Evolutionary conservation across 1,140 invertebrate species (phyloP).

Genomic region (Halyomorpha halys): DNA sequence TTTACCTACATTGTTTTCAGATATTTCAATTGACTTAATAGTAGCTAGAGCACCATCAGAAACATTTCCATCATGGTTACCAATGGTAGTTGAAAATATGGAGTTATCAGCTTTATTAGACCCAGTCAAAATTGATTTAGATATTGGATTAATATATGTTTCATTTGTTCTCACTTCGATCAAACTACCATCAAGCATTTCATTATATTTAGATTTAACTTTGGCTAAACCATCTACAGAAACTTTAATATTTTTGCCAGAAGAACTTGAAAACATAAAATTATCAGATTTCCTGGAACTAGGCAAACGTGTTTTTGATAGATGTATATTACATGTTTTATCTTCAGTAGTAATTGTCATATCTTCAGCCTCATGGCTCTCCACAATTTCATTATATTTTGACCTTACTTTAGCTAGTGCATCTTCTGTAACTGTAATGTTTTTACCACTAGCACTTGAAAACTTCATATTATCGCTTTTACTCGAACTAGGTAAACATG

Average conservation of each 20-base stretch:
- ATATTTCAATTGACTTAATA: neutral
- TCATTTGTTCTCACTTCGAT: no score
- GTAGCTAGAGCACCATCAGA: neutral
- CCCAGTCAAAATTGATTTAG: neutral
- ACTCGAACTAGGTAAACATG: neutral
- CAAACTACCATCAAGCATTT: no score
- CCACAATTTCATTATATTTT: neutral
- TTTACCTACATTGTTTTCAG: neutral
- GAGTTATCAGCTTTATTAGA: no score
- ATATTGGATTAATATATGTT: neutral
- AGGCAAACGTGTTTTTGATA: no score
- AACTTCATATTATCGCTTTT: neutral
- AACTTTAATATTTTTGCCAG: neutral
- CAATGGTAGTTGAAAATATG: no score
- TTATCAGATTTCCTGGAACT: neutral
- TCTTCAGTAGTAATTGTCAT: neutral
- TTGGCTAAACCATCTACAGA: neutral
- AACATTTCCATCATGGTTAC: neutral
- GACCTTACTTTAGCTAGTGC: neutral
- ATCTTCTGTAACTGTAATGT: neutral
- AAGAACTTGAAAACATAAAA: neutral
- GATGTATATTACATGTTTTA: neutral
- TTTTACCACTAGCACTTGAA: neutral
- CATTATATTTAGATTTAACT: neutral
- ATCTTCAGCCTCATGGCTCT: no score